Evolutionary conservation across 2,888 invertebrate species (phyloP).

Genomic region (Crossocerus cetratus): DNA sequence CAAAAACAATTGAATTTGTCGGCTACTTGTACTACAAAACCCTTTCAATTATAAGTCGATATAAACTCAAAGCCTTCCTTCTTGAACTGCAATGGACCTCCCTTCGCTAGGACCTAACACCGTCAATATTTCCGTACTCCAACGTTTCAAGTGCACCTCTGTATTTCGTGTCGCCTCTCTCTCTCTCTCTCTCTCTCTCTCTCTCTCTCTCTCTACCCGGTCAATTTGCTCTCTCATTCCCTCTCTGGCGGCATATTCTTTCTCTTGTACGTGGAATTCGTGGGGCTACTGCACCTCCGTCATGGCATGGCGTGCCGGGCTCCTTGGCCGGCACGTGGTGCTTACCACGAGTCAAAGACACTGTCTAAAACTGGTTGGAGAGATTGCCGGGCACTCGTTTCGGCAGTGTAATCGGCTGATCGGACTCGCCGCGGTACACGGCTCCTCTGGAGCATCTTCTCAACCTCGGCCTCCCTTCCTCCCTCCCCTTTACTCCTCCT

Average conservation of each 20-base stretch:
- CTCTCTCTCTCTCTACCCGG: not conserved
- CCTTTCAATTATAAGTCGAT: no score
- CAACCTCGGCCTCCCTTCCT: not conserved
- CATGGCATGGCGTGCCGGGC: not conserved
- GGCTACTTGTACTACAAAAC: no score
- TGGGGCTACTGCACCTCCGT: conserved; percentile 10
- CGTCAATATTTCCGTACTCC: no score
- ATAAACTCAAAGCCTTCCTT: no score
- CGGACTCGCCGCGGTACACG: conserved; percentile 37
- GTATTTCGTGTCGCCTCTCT: no score
- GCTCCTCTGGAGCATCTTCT: not conserved
- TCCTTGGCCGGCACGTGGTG: conserved; percentile 15
- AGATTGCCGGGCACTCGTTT: conserved; percentile 56
- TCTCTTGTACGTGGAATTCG: not conserved
- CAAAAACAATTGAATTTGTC: no score
- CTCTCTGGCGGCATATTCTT: conserved; percentile 8
- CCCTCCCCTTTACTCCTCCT: not conserved
- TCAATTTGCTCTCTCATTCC: conserved; percentile 6
- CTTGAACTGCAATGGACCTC: no score
- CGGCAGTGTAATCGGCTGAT: conserved; percentile 59
- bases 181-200: not conserved
- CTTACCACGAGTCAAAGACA: conserved; percentile 42
- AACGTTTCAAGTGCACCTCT: no score
- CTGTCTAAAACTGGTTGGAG: conserved; percentile 60
- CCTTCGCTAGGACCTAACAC: no score